Evolutionary conservation across 2,113 vertebrate genomes (phyloP).

Genomic region (Tinamus guttatus): DNA sequence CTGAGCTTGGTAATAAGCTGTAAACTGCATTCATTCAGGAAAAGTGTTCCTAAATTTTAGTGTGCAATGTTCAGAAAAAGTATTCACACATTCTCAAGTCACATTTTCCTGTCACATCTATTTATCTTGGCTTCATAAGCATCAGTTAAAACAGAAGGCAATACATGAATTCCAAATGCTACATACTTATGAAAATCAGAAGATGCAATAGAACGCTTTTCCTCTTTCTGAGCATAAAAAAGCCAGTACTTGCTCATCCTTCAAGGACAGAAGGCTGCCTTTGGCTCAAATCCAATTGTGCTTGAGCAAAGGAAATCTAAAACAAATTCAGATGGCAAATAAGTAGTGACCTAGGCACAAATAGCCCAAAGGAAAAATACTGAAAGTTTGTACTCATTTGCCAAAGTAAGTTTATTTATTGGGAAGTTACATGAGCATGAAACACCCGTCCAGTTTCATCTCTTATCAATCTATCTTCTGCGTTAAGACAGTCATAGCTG

Average conservation of each 20-base stretch:
- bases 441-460: background rate
- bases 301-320: background rate
- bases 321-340: conserved; percentile 1
- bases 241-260: background rate
- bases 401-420: background rate
- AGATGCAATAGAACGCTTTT: background rate
- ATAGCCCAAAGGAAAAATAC: background rate
- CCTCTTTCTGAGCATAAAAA: background rate
- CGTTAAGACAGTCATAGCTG: background rate
- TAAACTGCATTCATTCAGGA: background rate
- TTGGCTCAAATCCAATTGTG: background rate
- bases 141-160: background rate
- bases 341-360: background rate
- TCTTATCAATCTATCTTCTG: background rate
- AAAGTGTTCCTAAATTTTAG: background rate
- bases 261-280: background rate
- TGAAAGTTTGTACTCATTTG: background rate
- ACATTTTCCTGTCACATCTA: background rate
- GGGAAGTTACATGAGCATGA: background rate
- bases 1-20: background rate
- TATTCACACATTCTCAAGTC: background rate
- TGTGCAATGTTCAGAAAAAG: conserved; percentile 31
- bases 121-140: conserved; percentile 35
- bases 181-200: conserved; percentile 28
- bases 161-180: conserved; percentile 21